Conservation (phyloP, 2,888 invertebrate genomes). For the Tenthredo mesomela region DNA sequence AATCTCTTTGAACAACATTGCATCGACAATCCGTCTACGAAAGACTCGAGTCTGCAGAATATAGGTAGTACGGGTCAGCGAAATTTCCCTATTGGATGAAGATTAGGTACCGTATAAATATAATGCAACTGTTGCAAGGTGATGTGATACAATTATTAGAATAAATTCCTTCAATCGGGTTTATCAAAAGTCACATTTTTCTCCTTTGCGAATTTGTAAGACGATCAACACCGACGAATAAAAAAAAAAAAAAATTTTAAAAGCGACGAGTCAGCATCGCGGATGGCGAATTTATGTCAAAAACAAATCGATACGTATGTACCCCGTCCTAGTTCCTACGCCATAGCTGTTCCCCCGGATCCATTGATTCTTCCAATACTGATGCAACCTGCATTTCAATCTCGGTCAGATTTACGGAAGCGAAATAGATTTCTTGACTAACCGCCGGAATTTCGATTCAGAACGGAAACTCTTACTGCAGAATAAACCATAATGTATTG, state of each 20-base stretch:
- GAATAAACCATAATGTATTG: background rate
- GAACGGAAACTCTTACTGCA: background rate
- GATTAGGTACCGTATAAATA: conserved; percentile 16
- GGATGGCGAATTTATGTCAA: background rate
- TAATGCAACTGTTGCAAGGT: background rate
- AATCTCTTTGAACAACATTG: conserved; percentile 15
- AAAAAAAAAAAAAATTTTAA: background rate
- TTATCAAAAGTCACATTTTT: background rate
- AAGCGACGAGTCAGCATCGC: conserved; percentile 9
- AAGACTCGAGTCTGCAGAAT: conserved; percentile 30
- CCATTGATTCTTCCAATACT: conserved; percentile 14
- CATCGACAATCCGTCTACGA: conserved; percentile 7
- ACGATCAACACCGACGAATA: background rate
- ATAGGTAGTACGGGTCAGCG: conserved; percentile 30
- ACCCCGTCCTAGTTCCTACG: background rate
- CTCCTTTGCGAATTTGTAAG: background rate
- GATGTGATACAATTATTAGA: background rate
- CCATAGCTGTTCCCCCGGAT: background rate
- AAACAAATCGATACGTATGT: conserved; percentile 36
- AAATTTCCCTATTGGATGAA: conserved; percentile 35
- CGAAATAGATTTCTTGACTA: background rate
- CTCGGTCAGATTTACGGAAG: conserved; percentile 28
- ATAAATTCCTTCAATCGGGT: background rate
- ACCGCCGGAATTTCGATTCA: background rate
- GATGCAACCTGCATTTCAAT: conserved; percentile 26